A percentile compares a stretch with the other conserved stretches of the same genome.
Evolutionary conservation across 2,113 vertebrate species (phyloP).

Genomic region (Lamprologus ornatipinnis): DNA sequence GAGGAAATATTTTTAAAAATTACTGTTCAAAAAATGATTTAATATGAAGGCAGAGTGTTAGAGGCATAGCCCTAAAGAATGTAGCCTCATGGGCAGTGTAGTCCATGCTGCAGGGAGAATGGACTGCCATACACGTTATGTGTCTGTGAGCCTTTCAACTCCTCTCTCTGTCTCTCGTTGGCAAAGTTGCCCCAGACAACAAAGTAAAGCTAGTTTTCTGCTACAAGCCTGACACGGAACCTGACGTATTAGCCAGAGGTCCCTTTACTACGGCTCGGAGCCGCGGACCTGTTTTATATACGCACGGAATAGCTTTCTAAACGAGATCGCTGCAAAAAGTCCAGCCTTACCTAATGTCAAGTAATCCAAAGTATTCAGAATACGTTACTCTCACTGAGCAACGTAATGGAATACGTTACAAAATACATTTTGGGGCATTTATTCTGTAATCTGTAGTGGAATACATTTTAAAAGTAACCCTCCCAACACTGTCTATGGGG

Average conservation of each 20-base stretch:
- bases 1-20: background rate
- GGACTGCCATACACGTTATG: fast-evolving
- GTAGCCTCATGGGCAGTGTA: background rate
- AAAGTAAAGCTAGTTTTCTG: background rate
- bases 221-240: background rate
- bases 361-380: background rate
- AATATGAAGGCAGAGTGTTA: background rate
- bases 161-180: background rate
- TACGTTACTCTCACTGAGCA: background rate
- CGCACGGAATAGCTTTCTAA: background rate
- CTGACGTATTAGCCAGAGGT: background rate
- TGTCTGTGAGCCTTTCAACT: background rate
- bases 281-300: background rate
- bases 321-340: background rate
- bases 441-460: background rate
- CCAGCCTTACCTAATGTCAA: background rate
- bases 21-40: background rate
- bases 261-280: background rate
- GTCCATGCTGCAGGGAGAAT: background rate
- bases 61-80: background rate
- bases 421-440: background rate
- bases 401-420: background rate
- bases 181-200: background rate
- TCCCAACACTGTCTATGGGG: background rate
- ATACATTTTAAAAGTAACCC: background rate